A percentile compares a stretch with the other conserved stretches of the same genome.
phyloP scores from a whole-genome alignment of 2,888 invertebrate species.

The Ectobius pallidus region DNA sequence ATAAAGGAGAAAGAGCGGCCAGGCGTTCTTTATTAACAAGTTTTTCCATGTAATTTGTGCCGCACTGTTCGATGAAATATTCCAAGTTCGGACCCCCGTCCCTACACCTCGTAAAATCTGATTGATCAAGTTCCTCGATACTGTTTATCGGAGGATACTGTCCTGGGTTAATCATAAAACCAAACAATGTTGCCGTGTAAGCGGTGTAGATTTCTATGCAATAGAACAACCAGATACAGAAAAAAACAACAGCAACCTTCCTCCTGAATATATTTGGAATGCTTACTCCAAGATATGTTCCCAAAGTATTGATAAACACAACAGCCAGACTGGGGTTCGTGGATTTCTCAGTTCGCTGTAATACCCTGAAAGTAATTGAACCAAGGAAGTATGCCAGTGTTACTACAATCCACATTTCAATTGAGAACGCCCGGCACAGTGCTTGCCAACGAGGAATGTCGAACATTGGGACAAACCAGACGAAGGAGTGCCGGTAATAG shows the following conservation, averaged over 20 bases:
- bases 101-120: no score
- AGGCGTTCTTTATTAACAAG: no score
- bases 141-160: no score
- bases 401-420: neutral
- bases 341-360: no score
- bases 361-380: neutral
- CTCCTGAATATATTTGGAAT: neutral
- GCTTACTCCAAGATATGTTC: neutral
- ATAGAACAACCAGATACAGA: neutral
- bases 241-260: neutral
- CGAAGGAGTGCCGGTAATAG: neutral
- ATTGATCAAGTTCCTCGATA: no score
- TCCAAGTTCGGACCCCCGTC: no score
- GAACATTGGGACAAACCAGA: neutral
- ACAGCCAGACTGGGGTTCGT: neutral
- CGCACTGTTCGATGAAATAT: no score
- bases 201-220: constrained; percentile 16
- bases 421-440: neutral
- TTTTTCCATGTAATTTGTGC: no score
- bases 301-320: neutral
- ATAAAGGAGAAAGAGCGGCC: no score
- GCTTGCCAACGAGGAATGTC: neutral
- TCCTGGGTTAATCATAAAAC: neutral
- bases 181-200: neutral
- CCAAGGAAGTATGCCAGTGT: neutral